Evolutionary conservation across 2,888 invertebrate genomes (phyloP).

Genomic region (Dasypogon diadema): DNA sequence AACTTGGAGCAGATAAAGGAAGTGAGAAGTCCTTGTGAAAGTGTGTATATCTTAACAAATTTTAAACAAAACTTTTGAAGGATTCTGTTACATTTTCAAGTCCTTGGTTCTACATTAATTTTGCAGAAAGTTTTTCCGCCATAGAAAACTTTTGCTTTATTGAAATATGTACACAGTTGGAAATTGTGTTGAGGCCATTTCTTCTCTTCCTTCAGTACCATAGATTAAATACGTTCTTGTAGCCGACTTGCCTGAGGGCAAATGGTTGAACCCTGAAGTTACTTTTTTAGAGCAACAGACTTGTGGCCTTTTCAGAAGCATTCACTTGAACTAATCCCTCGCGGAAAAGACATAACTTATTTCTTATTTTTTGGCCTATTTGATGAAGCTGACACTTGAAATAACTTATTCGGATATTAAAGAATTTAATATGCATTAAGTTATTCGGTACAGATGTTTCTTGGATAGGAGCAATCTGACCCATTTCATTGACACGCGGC

Average conservation of each 20-base stretch:
- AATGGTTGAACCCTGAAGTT: neutral
- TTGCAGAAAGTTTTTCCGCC: neutral
- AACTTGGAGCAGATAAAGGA: too few relatives aligned
- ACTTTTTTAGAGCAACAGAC: neutral
- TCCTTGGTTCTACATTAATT: neutral
- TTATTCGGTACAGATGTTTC: too few relatives aligned
- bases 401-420: too few relatives aligned
- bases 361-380: too few relatives aligned
- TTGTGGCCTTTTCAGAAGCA: neutral
- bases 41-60: neutral
- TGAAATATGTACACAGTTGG: slow-evolving; percentile 1
- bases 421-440: too few relatives aligned
- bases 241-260: neutral
- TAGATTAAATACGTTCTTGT: neutral
- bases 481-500: neutral
- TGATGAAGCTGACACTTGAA: too few relatives aligned
- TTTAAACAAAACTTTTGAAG: neutral
- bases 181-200: neutral
- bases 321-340: neutral
- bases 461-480: too few relatives aligned
- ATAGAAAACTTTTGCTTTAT: neutral
- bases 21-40: neutral
- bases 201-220: neutral
- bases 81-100: neutral
- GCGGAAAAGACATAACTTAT: too few relatives aligned